Conservation (phyloP, 2,113 vertebrate genomes). For the Nannospalax galili region DNA sequence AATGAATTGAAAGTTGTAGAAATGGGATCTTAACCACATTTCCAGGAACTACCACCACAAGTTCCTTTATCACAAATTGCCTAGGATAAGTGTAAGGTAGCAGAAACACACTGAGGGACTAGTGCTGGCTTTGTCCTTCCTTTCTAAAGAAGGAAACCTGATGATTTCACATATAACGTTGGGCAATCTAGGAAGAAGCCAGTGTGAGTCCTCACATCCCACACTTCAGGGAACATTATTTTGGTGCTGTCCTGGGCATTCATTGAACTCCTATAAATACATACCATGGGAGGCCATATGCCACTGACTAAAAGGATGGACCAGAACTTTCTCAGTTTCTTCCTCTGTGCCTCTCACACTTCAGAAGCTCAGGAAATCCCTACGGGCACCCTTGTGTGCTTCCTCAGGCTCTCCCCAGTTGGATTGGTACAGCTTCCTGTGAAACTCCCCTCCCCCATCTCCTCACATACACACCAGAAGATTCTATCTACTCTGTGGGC, state of each 20-base stretch:
- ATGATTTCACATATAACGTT: rapidly evolving
- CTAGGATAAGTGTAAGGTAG: background rate
- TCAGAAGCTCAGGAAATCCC: background rate
- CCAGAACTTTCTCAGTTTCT: background rate
- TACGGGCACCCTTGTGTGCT: background rate
- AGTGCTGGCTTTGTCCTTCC: background rate
- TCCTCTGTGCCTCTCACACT: background rate
- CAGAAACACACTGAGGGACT: background rate
- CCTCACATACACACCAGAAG: background rate
- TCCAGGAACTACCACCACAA: background rate
- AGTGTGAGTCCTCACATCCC: background rate
- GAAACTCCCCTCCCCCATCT: background rate
- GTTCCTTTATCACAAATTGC: background rate
- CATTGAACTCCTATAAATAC: background rate
- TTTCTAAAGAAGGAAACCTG: background rate
- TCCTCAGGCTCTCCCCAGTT: background rate
- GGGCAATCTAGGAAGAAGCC: background rate
- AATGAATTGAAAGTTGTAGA: background rate
- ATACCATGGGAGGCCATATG: background rate
- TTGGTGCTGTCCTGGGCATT: background rate
- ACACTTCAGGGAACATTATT: background rate
- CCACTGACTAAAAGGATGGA: too few species aligned
- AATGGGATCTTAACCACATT: background rate
- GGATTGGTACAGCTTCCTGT: background rate
- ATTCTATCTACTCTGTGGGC: too few species aligned